Conservation (phyloP, 2,797 vertebrate species). For the Gastrophryne carolinensis region DNA sequence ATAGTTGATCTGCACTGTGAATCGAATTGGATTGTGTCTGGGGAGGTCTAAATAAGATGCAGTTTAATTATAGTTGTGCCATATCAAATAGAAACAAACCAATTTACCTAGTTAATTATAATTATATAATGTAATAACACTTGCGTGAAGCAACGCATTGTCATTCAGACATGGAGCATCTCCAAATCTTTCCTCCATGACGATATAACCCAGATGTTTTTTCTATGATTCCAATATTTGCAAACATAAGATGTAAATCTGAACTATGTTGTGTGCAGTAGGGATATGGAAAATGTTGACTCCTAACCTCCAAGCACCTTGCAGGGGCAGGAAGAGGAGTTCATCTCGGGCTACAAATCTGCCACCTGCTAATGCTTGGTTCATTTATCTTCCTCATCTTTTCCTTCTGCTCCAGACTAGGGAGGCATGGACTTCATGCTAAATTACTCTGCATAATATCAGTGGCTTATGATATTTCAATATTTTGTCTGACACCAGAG, state of each 20-base stretch:
- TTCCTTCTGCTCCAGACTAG: neutral
- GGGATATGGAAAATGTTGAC: neutral
- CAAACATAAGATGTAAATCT: neutral
- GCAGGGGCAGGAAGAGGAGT: neutral
- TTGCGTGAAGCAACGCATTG: neutral
- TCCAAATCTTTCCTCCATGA: neutral
- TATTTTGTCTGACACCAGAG: conserved; percentile 10
- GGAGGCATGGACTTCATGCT: neutral
- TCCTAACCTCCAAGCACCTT: neutral
- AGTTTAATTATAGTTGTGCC: too few species aligned
- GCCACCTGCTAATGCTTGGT: neutral
- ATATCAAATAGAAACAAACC: too few species aligned
- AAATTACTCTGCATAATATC: neutral
- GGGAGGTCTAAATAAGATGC: too few species aligned
- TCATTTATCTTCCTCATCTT: conserved; percentile 6
- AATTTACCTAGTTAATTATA: too few species aligned
- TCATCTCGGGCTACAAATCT: neutral
- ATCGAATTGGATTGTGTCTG: too few species aligned
- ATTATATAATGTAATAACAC: too few species aligned
- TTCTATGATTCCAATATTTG: neutral
- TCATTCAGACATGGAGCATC: neutral
- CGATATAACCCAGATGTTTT: neutral
- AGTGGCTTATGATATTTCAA: conserved; percentile 6
- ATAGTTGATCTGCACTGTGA: too few species aligned
- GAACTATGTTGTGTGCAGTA: neutral